Conservation (phyloP, 2,797 vertebrate species). For the Hydrophis major region DNA sequence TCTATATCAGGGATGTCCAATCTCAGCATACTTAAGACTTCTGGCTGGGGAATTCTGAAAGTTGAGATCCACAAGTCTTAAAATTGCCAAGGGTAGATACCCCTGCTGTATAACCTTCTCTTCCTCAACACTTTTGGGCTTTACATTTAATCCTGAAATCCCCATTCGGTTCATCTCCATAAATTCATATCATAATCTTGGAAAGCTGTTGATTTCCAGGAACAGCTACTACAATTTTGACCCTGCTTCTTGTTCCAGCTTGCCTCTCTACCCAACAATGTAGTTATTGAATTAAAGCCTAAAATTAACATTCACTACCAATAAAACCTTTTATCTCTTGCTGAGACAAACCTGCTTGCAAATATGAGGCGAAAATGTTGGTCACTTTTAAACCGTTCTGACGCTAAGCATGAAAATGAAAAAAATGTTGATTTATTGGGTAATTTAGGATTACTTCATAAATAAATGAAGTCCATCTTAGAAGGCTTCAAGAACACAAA, state of each 20-base stretch:
- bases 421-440: neutral
- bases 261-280: neutral
- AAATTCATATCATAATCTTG: neutral
- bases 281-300: neutral
- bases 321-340: neutral
- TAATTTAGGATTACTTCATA: constrained; percentile 9
- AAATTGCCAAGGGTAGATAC: neutral
- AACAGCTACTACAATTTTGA: neutral
- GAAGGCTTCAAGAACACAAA: constrained; percentile 23
- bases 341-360: neutral
- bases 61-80: neutral
- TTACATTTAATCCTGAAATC: neutral
- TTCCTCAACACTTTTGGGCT: neutral
- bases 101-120: neutral
- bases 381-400: constrained; percentile 10
- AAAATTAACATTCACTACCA: neutral
- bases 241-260: neutral
- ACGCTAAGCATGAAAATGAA: neutral
- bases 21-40: neutral
- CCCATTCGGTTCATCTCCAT: neutral
- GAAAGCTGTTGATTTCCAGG: neutral
- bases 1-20: neutral
- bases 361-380: neutral
- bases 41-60: neutral
- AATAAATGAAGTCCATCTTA: constrained; percentile 26